phyloP scores from a whole-genome alignment of 2,888 invertebrate species.

The Escarpia spicata region DNA sequence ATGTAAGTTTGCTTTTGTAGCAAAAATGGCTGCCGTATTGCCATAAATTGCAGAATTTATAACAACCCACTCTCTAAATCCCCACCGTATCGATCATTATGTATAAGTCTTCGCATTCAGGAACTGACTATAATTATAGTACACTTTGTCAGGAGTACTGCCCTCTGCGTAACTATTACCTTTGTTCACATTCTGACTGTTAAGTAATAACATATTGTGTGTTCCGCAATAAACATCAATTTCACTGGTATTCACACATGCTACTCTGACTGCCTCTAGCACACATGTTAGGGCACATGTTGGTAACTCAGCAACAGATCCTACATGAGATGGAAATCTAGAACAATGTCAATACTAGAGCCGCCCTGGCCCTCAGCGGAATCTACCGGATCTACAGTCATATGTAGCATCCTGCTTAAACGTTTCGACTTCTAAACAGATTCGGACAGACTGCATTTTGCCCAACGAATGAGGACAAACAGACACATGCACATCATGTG shows the following conservation, averaged over 20 bases:
- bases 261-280: not conserved
- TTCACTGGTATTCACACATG: not conserved
- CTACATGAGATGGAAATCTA: not conserved
- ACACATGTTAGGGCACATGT: not conserved
- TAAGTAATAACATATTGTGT: not conserved
- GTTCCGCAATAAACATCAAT: not conserved
- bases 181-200: not conserved
- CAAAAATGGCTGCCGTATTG: not conserved
- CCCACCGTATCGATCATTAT: not conserved
- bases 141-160: not conserved
- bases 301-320: not conserved
- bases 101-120: not conserved
- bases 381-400: not conserved
- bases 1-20: not conserved
- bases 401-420: not conserved
- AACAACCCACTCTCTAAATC: not conserved
- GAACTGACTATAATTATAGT: not conserved
- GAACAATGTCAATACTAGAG: not conserved
- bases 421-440: not conserved
- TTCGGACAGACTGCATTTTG: not conserved
- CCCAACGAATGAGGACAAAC: not conserved
- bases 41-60: not conserved
- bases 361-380: not conserved
- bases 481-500: not conserved
- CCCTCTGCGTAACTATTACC: too few species aligned